These are phyloP conservation scores for Ochotona curzoniae DNA, from an alignment of 2,113 vertebrate species.

Conservation along the genomic window DNA sequence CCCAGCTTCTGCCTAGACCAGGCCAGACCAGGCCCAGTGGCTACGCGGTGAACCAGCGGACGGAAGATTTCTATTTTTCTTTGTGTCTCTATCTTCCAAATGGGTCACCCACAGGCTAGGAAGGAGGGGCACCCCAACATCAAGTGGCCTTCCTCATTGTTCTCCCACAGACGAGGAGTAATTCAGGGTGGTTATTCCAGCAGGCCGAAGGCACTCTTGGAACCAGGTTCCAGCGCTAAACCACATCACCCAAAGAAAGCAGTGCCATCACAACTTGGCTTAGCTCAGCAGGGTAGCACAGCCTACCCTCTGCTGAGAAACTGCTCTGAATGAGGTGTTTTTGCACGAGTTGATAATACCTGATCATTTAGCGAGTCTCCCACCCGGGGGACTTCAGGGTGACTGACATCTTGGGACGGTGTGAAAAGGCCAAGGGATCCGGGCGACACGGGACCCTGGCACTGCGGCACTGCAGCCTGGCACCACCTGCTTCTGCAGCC, in stretches of 20 bases:
- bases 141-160: neutral
- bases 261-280: neutral
- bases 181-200: neutral
- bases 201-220: neutral
- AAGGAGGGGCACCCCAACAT: too few relatives aligned
- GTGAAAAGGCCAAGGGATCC: neutral
- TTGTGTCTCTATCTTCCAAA: too few relatives aligned
- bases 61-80: too few relatives aligned
- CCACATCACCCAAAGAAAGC: neutral
- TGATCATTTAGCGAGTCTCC: neutral
- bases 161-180: neutral
- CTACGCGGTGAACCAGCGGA: too few relatives aligned
- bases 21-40: too few relatives aligned
- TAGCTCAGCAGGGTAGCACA: neutral
- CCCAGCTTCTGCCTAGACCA: too few relatives aligned
- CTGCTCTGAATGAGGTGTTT: neutral
- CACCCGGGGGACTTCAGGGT: neutral
- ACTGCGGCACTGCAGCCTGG: neutral
- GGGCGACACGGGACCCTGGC: too few relatives aligned
- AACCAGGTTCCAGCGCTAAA: neutral
- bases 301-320: neutral
- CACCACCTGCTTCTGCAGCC: neutral
- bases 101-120: too few relatives aligned
- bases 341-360: neutral
- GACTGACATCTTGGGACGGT: neutral